These are phyloP conservation scores for Coptodon rendalli DNA, from an alignment of 2,113 vertebrate genomes.

Conservation along the genomic window DNA sequence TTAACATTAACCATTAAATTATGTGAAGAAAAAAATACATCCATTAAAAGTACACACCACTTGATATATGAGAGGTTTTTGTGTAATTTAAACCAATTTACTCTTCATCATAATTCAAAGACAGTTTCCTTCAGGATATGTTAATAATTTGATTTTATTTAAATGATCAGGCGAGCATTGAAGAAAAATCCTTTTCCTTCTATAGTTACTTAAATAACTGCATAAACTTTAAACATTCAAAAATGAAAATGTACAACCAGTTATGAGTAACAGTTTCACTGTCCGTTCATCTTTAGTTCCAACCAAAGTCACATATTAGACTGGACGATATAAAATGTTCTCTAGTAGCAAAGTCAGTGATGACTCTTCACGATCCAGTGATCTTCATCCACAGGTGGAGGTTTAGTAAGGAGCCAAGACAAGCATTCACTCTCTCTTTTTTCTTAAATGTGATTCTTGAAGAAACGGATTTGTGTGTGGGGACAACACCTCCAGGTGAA, in stretches of 20 bases:
- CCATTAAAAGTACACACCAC: not conserved
- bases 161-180: slow-evolving; percentile 66
- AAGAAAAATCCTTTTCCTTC: slow-evolving; percentile 57
- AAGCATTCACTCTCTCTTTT: not conserved
- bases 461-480: not conserved
- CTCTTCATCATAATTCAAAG: not conserved
- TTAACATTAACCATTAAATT: not conserved
- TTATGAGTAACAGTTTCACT: slow-evolving; percentile 35
- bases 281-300: slow-evolving; percentile 29
- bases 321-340: slow-evolving; percentile 32
- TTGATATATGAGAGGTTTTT: not conserved
- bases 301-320: slow-evolving; percentile 25
- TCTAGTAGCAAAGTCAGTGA: slow-evolving; percentile 17
- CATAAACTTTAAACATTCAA: slow-evolving; percentile 64
- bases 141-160: slow-evolving; percentile 73
- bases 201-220: slow-evolving; percentile 69
- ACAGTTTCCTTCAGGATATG: slow-evolving; percentile 1
- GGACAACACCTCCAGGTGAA: not conserved
- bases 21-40: not conserved
- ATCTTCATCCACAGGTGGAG: not conserved
- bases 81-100: not conserved
- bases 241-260: slow-evolving; percentile 69
- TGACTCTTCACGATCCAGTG: not conserved
- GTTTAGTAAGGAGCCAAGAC: not conserved
- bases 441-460: not conserved